Evolutionary conservation across 1,140 invertebrate genomes (phyloP).

Genomic region (Subanguina moxae): DNA sequence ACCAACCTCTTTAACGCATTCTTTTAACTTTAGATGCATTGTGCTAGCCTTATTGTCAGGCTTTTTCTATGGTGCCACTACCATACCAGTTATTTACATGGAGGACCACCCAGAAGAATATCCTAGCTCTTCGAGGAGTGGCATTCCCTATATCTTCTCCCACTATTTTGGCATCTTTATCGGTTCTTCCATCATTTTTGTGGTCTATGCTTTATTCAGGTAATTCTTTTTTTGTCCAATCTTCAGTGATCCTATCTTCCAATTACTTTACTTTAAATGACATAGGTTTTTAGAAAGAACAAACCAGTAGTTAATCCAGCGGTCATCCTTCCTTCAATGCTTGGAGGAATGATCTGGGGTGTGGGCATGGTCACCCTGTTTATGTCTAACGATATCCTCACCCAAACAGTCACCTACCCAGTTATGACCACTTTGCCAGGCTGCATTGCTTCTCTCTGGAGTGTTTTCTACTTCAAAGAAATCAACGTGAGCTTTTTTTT

Average conservation of each 20-base stretch:
- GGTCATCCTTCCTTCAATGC: slow-evolving; percentile 28
- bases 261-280: neutral
- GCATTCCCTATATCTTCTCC: slow-evolving; percentile 36
- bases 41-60: slow-evolving; percentile 33
- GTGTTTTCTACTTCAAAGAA: slow-evolving; percentile 40
- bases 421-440: slow-evolving; percentile 31
- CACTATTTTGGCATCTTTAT: slow-evolving; percentile 45
- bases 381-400: slow-evolving; percentile 29
- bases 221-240: slow-evolving; percentile 8
- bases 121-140: slow-evolving; percentile 14
- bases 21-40: slow-evolving; percentile 24
- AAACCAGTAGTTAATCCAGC: slow-evolving; percentile 23
- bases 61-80: slow-evolving; percentile 34
- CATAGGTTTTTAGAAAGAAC: slow-evolving; percentile 21
- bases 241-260: too few relatives aligned
- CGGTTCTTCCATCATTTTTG: slow-evolving; percentile 28
- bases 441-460: slow-evolving; percentile 35
- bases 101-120: slow-evolving; percentile 32
- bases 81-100: slow-evolving; percentile 32
- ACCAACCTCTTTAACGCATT: too few relatives aligned
- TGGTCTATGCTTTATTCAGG: slow-evolving; percentile 27
- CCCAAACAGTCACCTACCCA: slow-evolving; percentile 37
- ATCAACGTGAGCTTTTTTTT: slow-evolving; percentile 24
- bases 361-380: slow-evolving; percentile 30
- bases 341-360: slow-evolving; percentile 37